These are phyloP conservation scores for Seriola dumerili DNA, from an alignment of 2,113 vertebrate genomes.

Conservation along the genomic window DNA sequence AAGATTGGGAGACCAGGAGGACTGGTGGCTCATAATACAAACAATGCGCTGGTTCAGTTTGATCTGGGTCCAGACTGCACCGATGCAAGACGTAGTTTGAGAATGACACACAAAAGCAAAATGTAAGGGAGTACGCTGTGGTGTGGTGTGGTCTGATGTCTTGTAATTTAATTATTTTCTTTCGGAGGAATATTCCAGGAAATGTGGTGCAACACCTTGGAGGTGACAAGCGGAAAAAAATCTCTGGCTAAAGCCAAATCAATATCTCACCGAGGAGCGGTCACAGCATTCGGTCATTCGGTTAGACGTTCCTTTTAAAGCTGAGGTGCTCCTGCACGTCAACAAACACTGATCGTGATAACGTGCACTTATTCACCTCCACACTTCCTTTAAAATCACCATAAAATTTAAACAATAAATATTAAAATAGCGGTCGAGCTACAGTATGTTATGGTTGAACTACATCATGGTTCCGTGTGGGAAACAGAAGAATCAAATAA, in stretches of 20 bases:
- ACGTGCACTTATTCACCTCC: neutral
- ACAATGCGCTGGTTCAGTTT: neutral
- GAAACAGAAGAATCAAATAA: neutral
- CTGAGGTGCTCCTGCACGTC: neutral
- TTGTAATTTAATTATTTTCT: neutral
- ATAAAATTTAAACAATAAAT: neutral
- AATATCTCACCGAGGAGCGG: slow-evolving; percentile 14
- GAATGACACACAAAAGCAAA: neutral
- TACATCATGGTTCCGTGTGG: neutral
- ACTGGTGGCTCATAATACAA: neutral
- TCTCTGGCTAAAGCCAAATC: slow-evolving; percentile 29
- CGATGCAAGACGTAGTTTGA: neutral
- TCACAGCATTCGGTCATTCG: slow-evolving; percentile 27
- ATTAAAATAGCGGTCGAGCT: neutral
- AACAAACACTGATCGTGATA: too few relatives aligned
- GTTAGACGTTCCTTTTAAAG: slow-evolving; percentile 20
- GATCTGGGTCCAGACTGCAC: neutral
- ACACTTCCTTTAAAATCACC: neutral
- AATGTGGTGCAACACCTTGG: slow-evolving; percentile 46
- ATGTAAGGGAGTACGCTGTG: neutral
- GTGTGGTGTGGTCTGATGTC: neutral
- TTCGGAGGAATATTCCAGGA: slow-evolving; percentile 29
- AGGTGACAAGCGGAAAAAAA: slow-evolving; percentile 67
- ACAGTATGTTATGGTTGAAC: neutral
- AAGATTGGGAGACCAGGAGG: too few relatives aligned